Evolutionary conservation across 2,113 vertebrate genomes (phyloP).

Genomic region (Ammodytes dubius): DNA sequence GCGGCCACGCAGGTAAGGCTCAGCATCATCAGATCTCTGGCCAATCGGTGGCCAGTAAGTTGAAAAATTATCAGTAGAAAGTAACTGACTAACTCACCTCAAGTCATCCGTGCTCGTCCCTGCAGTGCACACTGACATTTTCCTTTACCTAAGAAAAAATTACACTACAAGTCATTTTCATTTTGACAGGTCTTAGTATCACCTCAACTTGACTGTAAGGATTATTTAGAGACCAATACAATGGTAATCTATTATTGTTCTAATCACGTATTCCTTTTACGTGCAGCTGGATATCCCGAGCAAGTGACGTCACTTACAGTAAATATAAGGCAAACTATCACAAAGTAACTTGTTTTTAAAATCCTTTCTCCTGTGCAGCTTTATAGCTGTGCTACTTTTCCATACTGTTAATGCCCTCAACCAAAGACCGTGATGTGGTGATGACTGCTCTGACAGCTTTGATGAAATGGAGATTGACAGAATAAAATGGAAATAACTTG

Average conservation of each 20-base stretch:
- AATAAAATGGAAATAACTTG: constrained; percentile 33
- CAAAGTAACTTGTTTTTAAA: constrained; percentile 13
- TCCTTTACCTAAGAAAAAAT: background rate
- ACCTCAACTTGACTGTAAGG: background rate
- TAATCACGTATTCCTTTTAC: background rate
- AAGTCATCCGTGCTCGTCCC: background rate
- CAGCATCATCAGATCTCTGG: background rate
- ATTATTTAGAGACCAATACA: background rate
- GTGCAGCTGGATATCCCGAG: background rate
- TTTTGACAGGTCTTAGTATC: background rate
- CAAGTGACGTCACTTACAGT: background rate
- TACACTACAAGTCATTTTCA: background rate
- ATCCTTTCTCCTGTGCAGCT: constrained; percentile 3
- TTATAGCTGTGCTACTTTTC: constrained; percentile 2
- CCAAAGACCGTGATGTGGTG: background rate
- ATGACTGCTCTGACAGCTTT: constrained; percentile 40
- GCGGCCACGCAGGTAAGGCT: constrained; percentile 79
- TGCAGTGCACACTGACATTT: background rate
- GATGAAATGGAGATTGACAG: constrained; percentile 30
- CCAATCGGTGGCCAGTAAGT: background rate
- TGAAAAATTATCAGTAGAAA: background rate
- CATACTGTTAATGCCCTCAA: background rate
- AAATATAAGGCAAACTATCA: constrained; percentile 7
- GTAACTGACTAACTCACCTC: background rate
- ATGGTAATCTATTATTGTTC: background rate